Percentiles rank a stretch among this genome's conserved stretches.
phyloP scores from a whole-genome alignment of 2,888 invertebrate genomes.

The Clanis bilineata region DNA sequence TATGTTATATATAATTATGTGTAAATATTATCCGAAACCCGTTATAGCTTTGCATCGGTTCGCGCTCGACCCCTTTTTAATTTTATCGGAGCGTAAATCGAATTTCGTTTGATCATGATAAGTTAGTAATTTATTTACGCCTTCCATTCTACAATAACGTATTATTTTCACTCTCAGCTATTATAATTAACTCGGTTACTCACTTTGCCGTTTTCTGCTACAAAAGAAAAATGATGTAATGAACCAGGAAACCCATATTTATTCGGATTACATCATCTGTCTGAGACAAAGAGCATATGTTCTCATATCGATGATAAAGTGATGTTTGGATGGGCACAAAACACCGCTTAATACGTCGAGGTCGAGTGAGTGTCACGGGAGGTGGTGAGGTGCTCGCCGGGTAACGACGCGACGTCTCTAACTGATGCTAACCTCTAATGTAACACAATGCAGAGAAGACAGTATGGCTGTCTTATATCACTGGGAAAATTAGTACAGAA shows the following conservation, averaged over 20 bases:
- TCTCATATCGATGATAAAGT: background rate
- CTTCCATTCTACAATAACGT: background rate
- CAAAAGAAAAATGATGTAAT: too few species aligned
- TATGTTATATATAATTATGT: too few species aligned
- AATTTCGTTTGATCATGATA: constrained; percentile 1
- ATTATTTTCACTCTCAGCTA: background rate
- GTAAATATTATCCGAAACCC: background rate
- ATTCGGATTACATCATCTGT: background rate
- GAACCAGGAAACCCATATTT: background rate
- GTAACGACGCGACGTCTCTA: background rate
- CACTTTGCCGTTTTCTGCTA: too few species aligned
- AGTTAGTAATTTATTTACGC: constrained; percentile 1
- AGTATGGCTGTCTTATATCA: background rate
- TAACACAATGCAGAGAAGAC: background rate
- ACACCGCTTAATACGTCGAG: background rate
- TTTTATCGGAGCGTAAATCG: background rate
- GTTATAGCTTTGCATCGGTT: background rate
- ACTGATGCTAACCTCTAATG: background rate
- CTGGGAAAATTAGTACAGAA: too few species aligned
- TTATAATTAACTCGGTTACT: too few species aligned
- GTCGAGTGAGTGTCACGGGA: background rate
- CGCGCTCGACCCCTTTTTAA: background rate
- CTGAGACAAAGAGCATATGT: background rate
- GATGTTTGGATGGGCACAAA: background rate
- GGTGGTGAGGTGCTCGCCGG: background rate